phyloP scores from a whole-genome alignment of 2,113 vertebrate species.

The Saccopteryx leptura region DNA sequence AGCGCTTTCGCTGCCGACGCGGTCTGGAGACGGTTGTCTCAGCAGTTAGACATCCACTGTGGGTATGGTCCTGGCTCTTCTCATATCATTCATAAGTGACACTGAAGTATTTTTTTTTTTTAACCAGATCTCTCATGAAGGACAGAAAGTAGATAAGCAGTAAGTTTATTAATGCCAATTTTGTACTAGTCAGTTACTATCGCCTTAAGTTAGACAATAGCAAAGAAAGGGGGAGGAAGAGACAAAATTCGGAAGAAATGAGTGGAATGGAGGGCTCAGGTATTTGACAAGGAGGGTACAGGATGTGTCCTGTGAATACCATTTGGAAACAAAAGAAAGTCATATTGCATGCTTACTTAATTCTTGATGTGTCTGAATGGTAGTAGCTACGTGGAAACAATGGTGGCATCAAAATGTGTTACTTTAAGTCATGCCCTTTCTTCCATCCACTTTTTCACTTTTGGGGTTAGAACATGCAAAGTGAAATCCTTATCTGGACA shows the following conservation, averaged over 20 bases:
- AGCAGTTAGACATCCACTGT: slow-evolving; percentile 15
- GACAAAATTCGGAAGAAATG: neutral
- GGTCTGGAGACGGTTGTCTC: neutral
- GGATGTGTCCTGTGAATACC: neutral
- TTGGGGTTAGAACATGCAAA: neutral
- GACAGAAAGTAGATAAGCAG: neutral
- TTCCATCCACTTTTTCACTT: neutral
- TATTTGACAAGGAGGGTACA: neutral
- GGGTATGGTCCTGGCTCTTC: neutral
- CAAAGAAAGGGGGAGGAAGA: neutral
- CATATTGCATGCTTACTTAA: neutral
- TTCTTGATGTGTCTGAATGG: neutral
- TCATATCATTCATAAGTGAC: neutral
- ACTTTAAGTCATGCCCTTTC: neutral
- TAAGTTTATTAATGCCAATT: neutral
- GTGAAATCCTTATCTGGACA: neutral
- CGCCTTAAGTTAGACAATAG: neutral
- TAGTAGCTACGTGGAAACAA: neutral
- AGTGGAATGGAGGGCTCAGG: neutral
- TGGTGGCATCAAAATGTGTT: neutral
- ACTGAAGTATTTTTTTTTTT: neutral
- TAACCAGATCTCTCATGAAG: neutral
- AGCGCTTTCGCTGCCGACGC: neutral
- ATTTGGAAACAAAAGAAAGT: neutral
- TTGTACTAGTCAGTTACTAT: neutral